Percentiles rank a stretch among this genome's conserved stretches.
These are phyloP conservation scores for Calliopsis andreniformis DNA, from an alignment of 1,140 invertebrate species.

Conservation along the genomic window DNA sequence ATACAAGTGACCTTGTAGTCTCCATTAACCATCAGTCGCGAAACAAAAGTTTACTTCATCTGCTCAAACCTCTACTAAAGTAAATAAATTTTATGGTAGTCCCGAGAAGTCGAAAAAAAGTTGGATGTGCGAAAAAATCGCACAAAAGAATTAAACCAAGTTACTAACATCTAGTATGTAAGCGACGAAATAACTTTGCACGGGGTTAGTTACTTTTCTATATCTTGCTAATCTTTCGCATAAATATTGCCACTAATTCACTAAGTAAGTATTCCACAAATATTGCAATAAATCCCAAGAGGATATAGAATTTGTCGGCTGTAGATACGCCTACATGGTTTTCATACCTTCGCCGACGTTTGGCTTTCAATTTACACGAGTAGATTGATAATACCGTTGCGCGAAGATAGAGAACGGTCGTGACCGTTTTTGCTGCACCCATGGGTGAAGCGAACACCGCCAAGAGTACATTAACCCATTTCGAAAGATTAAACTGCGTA, in stretches of 20 bases:
- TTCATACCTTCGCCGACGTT: too few relatives aligned
- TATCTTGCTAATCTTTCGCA: neutral
- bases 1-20: too few relatives aligned
- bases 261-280: neutral
- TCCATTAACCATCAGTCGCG: too few relatives aligned
- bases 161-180: neutral
- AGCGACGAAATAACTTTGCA: neutral
- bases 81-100: too few relatives aligned
- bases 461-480: constrained; percentile 10
- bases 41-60: too few relatives aligned
- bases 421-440: neutral
- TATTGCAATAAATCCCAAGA: neutral
- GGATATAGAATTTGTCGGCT: neutral
- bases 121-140: too few relatives aligned
- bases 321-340: too few relatives aligned
- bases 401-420: neutral
- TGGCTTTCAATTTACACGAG: neutral
- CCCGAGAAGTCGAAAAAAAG: too few relatives aligned
- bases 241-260: constrained; percentile 16
- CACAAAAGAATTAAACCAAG: neutral
- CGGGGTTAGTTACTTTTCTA: neutral
- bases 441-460: neutral
- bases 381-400: neutral
- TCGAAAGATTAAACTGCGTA: neutral
- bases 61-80: too few relatives aligned